Evolutionary conservation across 2,113 vertebrate genomes (phyloP), one percentile per base, ranked within the genome.

Genomic region (Lepisosteus oculatus): DNA sequence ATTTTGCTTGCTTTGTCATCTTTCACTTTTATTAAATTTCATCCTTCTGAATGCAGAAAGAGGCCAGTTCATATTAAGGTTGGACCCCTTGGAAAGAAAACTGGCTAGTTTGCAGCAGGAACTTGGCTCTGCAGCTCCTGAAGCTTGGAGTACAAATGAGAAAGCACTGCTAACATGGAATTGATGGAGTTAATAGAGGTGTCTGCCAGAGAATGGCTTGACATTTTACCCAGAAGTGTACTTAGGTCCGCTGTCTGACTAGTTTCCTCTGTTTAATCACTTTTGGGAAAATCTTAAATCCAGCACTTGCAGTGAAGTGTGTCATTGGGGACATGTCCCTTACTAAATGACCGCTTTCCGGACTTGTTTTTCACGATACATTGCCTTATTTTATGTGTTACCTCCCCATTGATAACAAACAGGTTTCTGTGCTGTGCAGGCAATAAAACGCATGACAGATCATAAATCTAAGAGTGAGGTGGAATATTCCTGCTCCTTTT

Each of bases 241-340:
- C 43, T 73, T 55, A 68, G 43, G 67, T 54, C 67, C 61, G 57
- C 61, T 66, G 55, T 67, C 67, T 70, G 71, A 70, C 67, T 29
- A 44, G 62, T 73, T 70, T 73, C 75, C 68, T 73, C 67, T 70
- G 75, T 43, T 66, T 70, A 73, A 77, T 77, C 71, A 73, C 70
- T 69, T 72, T 64, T 56, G 56, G 70, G 65, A 42, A 54, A 71
- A 70, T 64, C 15, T 61, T 61, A 57, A 43, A 45, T 43, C 61
- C 29, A 2, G 54, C 15, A 29, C 12, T 6, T 66, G 6, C 6
- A 41, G 65, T 43, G 59, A 17, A 42, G 47, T 65, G 45, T 70
- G 61, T 65, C 63, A 43, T 17, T 67, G 14, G 55, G 63, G 71
- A 54, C 8, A 62, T 61, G 59, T 17, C 41, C 55, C 65, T 17